Percentiles rank a stretch among this genome's conserved stretches.
Conservation (phyloP, 1,140 invertebrate genomes). For the Belonocnema kinseyi region DNA sequence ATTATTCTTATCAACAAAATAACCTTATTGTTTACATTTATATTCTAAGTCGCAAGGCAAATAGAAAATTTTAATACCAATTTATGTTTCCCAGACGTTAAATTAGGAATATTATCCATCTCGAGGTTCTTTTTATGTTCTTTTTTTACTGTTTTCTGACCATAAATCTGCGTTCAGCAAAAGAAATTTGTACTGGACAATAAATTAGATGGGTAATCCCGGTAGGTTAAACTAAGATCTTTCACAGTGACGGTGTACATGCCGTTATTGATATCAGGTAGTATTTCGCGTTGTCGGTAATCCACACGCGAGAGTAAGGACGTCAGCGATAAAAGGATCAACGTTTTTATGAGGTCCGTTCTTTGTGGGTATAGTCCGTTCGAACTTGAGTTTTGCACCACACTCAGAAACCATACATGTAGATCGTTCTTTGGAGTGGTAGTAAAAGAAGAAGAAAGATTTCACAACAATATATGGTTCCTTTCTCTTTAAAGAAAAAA, state of each 20-base stretch:
- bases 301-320: slow-evolving; percentile 63
- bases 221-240: slow-evolving; percentile 16
- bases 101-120: too few relatives aligned
- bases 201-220: slow-evolving; percentile 10
- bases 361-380: slow-evolving; percentile 42
- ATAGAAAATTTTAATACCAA: too few relatives aligned
- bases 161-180: background rate
- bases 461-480: background rate
- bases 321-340: slow-evolving; percentile 70
- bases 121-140: too few relatives aligned
- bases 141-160: background rate
- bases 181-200: slow-evolving; percentile 5
- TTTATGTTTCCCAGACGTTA: too few relatives aligned
- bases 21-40: too few relatives aligned
- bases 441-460: slow-evolving; percentile 20
- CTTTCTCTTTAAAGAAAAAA: background rate
- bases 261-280: slow-evolving; percentile 68
- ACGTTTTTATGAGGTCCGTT: slow-evolving; percentile 66
- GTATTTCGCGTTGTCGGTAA: slow-evolving; percentile 63
- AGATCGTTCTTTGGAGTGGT: background rate
- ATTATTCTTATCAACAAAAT: too few relatives aligned
- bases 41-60: too few relatives aligned
- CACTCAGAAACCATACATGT: slow-evolving; percentile 6
- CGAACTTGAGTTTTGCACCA: slow-evolving; percentile 48
- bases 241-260: slow-evolving; percentile 45